phyloP scores from a whole-genome alignment of 2,888 invertebrate species.

The Parelbella ahira region DNA sequence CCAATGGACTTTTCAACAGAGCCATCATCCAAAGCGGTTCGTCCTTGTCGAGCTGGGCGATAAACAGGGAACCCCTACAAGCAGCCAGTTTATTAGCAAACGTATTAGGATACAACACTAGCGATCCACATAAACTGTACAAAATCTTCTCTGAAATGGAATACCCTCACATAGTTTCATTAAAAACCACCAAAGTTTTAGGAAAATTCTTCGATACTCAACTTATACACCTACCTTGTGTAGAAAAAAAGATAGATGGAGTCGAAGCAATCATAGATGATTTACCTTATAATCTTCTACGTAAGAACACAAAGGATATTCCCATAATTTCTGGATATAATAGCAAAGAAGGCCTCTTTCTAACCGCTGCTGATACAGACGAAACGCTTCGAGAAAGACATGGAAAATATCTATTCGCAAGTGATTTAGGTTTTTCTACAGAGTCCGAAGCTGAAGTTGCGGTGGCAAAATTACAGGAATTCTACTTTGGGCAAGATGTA shows the following conservation, averaged over 20 bases:
- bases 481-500: slow-evolving; percentile 68
- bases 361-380: slow-evolving; percentile 39
- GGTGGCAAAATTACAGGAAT: slow-evolving; percentile 47
- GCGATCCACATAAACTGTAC: slow-evolving; percentile 58
- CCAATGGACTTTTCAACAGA: slow-evolving; percentile 57
- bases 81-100: slow-evolving; percentile 57
- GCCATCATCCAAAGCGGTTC: slow-evolving; percentile 68
- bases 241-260: slow-evolving; percentile 54
- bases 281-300: slow-evolving; percentile 57
- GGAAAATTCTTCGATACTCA: slow-evolving; percentile 61
- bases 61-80: slow-evolving; percentile 58
- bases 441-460: slow-evolving; percentile 46
- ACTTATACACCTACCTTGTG: slow-evolving; percentile 59
- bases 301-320: slow-evolving; percentile 41
- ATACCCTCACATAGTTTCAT: slow-evolving; percentile 43
- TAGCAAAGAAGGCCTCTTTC: slow-evolving; percentile 57
- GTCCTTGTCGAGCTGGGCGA: slow-evolving; percentile 57
- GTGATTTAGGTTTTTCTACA: slow-evolving; percentile 56
- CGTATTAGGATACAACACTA: slow-evolving; percentile 49
- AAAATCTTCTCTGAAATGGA: slow-evolving; percentile 50
- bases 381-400: slow-evolving; percentile 45
- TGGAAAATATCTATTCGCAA: slow-evolving; percentile 56
- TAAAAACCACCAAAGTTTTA: slow-evolving; percentile 48
- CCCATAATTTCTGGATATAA: slow-evolving; percentile 46
- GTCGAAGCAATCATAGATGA: slow-evolving; percentile 57